Conservation (phyloP, 2,113 vertebrate genomes). For the Corythoichthys intestinalis region DNA sequence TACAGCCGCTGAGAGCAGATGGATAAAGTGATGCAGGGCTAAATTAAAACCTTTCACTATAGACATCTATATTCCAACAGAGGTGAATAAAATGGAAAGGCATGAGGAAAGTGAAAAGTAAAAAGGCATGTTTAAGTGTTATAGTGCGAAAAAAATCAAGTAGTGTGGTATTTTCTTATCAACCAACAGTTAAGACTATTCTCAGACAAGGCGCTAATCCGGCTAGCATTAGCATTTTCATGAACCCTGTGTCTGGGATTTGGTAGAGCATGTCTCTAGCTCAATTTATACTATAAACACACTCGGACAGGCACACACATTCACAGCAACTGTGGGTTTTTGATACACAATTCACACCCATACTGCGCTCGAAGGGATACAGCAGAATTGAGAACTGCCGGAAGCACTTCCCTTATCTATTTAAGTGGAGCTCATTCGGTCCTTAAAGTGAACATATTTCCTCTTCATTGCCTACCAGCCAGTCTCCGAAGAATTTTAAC, state of each 20-base stretch:
- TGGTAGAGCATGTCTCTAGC: slow-evolving; percentile 72
- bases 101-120: slow-evolving; percentile 11
- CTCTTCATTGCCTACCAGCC: slow-evolving; percentile 51
- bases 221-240: slow-evolving; percentile 76
- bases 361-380: slow-evolving; percentile 40
- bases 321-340: slow-evolving; percentile 39
- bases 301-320: slow-evolving; percentile 24
- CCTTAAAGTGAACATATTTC: slow-evolving; percentile 62
- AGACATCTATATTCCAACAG: neutral
- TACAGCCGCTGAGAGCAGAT: slow-evolving; percentile 4
- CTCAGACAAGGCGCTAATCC: slow-evolving; percentile 60
- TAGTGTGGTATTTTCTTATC: slow-evolving; percentile 52
- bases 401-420: slow-evolving; percentile 61
- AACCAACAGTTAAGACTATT: slow-evolving; percentile 53
- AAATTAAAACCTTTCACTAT: neutral
- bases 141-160: slow-evolving; percentile 37
- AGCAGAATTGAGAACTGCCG: slow-evolving; percentile 46
- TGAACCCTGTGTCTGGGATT: slow-evolving; percentile 63
- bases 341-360: slow-evolving; percentile 39
- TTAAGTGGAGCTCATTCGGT: slow-evolving; percentile 52
- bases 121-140: slow-evolving; percentile 22
- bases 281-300: slow-evolving; percentile 48
- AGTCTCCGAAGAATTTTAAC: slow-evolving; percentile 42
- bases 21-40: neutral
- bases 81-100: neutral